Percentiles rank a stretch among this genome's conserved stretches.
Conservation (phyloP, 2,797 vertebrate genomes). For the Anguilla marmorata region DNA sequence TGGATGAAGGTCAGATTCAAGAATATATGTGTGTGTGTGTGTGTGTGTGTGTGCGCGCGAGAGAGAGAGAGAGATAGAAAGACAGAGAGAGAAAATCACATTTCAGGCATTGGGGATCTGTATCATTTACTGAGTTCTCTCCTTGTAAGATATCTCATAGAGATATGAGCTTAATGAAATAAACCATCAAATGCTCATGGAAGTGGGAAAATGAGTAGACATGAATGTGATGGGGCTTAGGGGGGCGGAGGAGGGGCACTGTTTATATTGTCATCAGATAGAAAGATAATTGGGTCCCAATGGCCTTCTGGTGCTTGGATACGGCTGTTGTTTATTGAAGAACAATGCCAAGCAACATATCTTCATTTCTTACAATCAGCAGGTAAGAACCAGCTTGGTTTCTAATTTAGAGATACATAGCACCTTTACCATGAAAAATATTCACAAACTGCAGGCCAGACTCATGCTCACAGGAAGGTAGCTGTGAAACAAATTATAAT, state of each 20-base stretch:
- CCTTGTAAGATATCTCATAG: background rate
- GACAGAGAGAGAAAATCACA: background rate
- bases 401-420: background rate
- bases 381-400: background rate
- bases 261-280: conserved; percentile 39
- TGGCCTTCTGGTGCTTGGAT: conserved; percentile 31
- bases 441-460: background rate
- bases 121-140: background rate
- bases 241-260: background rate
- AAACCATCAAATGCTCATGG: background rate
- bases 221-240: background rate
- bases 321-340: conserved; percentile 25
- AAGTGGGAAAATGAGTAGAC: conserved; percentile 1
- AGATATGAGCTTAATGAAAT: conserved; percentile 19
- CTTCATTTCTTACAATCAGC: background rate
- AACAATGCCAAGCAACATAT: conserved; percentile 14
- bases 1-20: background rate
- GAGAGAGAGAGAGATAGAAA: background rate
- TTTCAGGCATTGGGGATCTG: background rate
- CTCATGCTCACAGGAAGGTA: background rate
- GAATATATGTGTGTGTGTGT: background rate
- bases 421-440: background rate
- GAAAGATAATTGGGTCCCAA: conserved; percentile 38
- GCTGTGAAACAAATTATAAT: background rate
- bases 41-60: background rate